Percentiles rank a stretch among this genome's conserved stretches.
Evolutionary conservation across 2,888 invertebrate genomes (phyloP).

Genomic region (Gandaritis pyraliata): DNA sequence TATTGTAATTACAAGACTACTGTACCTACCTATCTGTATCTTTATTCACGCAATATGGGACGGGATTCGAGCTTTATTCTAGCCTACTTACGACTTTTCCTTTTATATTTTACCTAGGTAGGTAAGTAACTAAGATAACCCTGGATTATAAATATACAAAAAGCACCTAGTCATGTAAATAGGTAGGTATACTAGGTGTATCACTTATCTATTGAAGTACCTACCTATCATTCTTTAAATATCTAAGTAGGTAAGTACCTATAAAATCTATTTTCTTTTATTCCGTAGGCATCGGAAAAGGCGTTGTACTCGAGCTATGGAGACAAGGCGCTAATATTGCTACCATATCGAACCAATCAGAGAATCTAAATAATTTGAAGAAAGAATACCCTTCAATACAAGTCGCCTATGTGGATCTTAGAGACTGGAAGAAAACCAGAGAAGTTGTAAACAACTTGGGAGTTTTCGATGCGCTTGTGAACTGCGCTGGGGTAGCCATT

Average conservation of each 20-base stretch:
- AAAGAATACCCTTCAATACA: slow-evolving; percentile 85
- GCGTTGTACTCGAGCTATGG: slow-evolving; percentile 87
- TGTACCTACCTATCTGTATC: too few relatives aligned
- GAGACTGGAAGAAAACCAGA: slow-evolving; percentile 89
- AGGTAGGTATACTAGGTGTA: too few relatives aligned
- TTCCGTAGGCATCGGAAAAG: slow-evolving; percentile 87
- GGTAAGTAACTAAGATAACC: too few relatives aligned
- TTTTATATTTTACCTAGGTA: too few relatives aligned
- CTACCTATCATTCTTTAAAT: too few relatives aligned
- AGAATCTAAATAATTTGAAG: slow-evolving; percentile 86
- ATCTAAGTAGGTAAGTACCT: neutral
- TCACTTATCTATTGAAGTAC: too few relatives aligned
- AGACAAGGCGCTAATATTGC: slow-evolving; percentile 88
- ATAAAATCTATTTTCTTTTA: neutral
- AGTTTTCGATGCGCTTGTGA: slow-evolving; percentile 91
- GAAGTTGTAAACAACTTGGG: slow-evolving; percentile 81
- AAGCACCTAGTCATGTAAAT: too few relatives aligned
- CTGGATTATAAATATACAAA: too few relatives aligned
- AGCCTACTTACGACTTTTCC: too few relatives aligned
- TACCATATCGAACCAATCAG: slow-evolving; percentile 88
- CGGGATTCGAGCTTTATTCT: too few relatives aligned
- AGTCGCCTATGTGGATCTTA: slow-evolving; percentile 87
- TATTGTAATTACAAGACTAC: neutral
- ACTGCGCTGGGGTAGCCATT: slow-evolving; percentile 92
- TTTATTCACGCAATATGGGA: too few relatives aligned